Base-by-base conservation (phyloP, 2,888 invertebrate genomes). In the Lamproptera curius region DNA sequence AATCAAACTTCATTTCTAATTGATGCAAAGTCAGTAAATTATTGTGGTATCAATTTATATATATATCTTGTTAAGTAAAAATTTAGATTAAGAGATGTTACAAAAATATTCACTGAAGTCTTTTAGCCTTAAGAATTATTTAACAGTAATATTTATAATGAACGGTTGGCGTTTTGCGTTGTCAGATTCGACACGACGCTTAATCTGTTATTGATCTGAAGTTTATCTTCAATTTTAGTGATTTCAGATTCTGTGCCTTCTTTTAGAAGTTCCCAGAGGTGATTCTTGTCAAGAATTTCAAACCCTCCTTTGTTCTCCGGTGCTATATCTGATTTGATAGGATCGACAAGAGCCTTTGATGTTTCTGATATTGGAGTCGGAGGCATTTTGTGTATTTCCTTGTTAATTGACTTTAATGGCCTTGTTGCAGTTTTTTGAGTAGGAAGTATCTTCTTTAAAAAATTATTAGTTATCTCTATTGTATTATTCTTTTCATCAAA, bases 181-280 rank as follows among this genome's bases (percentile, higher is more conserved):
- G 76, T 73, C 55, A 65, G 56, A 58, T 73, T 79, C 58, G 76
- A 70, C 58, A 76, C 59, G 46, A 71, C 60, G 55, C 72, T 76
- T 65, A 81, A 42, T 62, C 70, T 76, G 60, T 75, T 76, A 55
- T 81, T 67, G 33, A 70, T 59, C 58, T 71, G 74, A 59, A 79
- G 56, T 65, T 80, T 84, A 56, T 83, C 81, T 42, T 82, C 84
- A 55, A 79, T 59, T 67, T 79, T 84, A 5, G 67, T 52, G 41
- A 65, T 55, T 54, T 80, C 81, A 17, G 62, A 56, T 36, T 76
- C 72, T n/a, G 83, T 64, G 16, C 72, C 90, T 72, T 91, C 91
- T 64, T 90, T 90, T 11, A 91, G 70, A 61, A 91, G 77, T 43
- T 90, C 90, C 91, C 91, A 91, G 36, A 91, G 69, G 50, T 88